Conservation (phyloP, 1,140 invertebrate species). For the Berghia stephanieae region DNA sequence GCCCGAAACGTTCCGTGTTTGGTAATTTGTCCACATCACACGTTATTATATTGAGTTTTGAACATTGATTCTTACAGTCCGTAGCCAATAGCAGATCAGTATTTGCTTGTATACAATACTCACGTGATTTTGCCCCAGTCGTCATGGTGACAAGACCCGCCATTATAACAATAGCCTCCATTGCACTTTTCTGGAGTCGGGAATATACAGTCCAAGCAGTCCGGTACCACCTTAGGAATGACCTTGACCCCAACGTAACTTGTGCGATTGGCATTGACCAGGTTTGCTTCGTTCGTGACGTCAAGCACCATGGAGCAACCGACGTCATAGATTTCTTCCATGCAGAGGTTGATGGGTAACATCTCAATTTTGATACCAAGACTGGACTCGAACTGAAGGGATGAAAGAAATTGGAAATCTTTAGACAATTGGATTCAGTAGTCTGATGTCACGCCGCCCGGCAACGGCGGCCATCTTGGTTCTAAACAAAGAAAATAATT, state of each 20-base stretch:
- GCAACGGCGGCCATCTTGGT: too few relatives aligned
- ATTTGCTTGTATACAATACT: conserved; percentile 43
- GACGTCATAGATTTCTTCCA: conserved; percentile 90
- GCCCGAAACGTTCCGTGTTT: too few relatives aligned
- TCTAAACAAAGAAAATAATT: too few relatives aligned
- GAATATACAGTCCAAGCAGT: conserved; percentile 54
- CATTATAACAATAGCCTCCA: conserved; percentile 91
- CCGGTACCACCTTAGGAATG: conserved; percentile 86
- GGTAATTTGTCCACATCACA: too few relatives aligned
- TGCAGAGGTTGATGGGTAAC: conserved; percentile 97
- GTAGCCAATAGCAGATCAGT: too few relatives aligned
- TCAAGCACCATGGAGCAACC: conserved; percentile 93
- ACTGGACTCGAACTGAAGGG: conserved; percentile 82
- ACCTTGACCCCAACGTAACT: conserved; percentile 91
- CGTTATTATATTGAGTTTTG: too few relatives aligned
- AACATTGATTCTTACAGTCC: too few relatives aligned
- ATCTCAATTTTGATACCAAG: conserved; percentile 96
- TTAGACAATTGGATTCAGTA: too few relatives aligned
- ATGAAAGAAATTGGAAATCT: too few relatives aligned
- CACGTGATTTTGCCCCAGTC: conserved; percentile 83
- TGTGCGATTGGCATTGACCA: conserved; percentile 97
- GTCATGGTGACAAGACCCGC: conserved; percentile 83
- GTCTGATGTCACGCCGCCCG: too few relatives aligned
- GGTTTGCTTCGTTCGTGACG: conserved; percentile 82
- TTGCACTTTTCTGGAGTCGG: conserved; percentile 75